Conservation (phyloP, 1,140 invertebrate species). For the Eufriesea mexicana region DNA sequence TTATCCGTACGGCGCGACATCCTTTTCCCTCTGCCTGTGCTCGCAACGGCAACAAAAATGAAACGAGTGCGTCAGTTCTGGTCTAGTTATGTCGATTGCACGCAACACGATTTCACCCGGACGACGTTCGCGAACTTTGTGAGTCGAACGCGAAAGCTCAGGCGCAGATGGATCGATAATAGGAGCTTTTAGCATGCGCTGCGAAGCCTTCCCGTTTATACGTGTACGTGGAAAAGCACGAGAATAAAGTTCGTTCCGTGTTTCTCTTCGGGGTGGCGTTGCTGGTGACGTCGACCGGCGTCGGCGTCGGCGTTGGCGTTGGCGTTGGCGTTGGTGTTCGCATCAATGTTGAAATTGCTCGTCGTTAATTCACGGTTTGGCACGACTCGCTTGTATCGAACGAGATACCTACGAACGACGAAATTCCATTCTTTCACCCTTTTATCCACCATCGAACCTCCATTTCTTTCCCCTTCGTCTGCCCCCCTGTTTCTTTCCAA, state of each 20-base stretch:
- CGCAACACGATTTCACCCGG: conserved; percentile 44
- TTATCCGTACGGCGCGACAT: conserved; percentile 54
- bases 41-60: background rate
- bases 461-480: too few species aligned
- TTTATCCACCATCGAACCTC: too few species aligned
- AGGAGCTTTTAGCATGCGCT: conserved; percentile 67
- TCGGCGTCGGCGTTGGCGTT: conserved; percentile 12
- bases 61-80: conserved; percentile 20
- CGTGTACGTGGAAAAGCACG: background rate
- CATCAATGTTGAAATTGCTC: background rate
- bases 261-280: conserved; percentile 21
- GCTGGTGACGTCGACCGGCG: conserved; percentile 41
- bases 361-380: background rate
- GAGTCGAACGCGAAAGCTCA: conserved; percentile 53
- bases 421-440: too few species aligned
- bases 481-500: too few species aligned
- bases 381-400: background rate
- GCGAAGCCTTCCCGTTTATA: conserved; percentile 10
- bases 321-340: conserved; percentile 10
- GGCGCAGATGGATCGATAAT: conserved; percentile 64
- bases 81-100: background rate
- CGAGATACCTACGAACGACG: too few species aligned
- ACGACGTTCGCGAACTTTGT: conserved; percentile 64
- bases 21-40: background rate
- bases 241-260: conserved; percentile 5